Conservation (phyloP, 2,797 vertebrate genomes). For the Sparus aurata region DNA sequence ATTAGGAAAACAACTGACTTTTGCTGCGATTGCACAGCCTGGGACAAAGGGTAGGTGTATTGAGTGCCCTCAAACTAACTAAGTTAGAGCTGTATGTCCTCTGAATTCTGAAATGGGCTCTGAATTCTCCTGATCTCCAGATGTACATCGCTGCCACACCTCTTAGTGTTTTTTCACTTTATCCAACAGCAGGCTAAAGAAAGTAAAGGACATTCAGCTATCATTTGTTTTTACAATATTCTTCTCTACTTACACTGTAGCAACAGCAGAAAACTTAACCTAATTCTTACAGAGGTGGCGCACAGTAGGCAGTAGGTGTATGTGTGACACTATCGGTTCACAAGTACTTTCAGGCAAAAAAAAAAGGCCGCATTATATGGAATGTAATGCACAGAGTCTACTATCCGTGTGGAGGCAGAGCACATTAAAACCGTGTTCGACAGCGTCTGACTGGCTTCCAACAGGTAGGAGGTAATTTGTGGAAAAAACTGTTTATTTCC, state of each 20-base stretch:
- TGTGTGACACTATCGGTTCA: slow-evolving; percentile 30
- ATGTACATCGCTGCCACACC: slow-evolving; percentile 11
- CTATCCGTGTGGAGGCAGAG: slow-evolving; percentile 18
- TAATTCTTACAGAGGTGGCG: neutral
- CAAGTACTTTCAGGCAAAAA: slow-evolving; percentile 52
- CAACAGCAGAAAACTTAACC: slow-evolving; percentile 4
- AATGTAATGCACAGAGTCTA: slow-evolving; percentile 56
- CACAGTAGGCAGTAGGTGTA: slow-evolving; percentile 33
- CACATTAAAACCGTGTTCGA: slow-evolving; percentile 12
- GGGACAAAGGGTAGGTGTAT: neutral
- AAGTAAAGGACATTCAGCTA: neutral
- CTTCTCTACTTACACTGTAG: neutral
- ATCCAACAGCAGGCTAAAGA: slow-evolving; percentile 9
- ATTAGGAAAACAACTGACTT: slow-evolving; percentile 7
- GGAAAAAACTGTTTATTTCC: neutral
- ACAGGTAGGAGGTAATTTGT: slow-evolving; percentile 16
- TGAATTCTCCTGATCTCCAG: slow-evolving; percentile 31
- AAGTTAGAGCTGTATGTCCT: neutral
- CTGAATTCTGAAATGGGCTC: neutral
- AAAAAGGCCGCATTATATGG: slow-evolving; percentile 55
- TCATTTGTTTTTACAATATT: neutral
- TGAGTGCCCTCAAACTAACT: slow-evolving; percentile 6
- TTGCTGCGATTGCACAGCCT: neutral
- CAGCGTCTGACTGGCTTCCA: slow-evolving; percentile 7
- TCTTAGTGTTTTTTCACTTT: slow-evolving; percentile 13